Conservation (phyloP, 2,888 invertebrate species). For the Oligia strigilis region DNA sequence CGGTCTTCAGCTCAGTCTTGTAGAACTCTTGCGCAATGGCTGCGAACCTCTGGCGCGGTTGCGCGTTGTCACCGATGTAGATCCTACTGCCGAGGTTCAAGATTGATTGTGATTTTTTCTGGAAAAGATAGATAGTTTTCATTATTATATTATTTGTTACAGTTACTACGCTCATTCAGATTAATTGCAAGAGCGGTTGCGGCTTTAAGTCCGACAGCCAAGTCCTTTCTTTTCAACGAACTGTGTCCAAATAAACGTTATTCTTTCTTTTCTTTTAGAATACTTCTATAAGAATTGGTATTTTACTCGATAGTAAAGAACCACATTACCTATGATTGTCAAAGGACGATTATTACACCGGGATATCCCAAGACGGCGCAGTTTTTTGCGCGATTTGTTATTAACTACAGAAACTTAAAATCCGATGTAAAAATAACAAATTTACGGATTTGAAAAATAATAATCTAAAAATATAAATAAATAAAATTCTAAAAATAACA, state of each 20-base stretch:
- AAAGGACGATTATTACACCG: not conserved
- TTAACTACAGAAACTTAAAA: too few species aligned
- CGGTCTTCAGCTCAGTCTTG: slow-evolving; percentile 91
- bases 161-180: not conserved
- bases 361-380: not conserved
- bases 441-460: not conserved
- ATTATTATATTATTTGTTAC: not conserved
- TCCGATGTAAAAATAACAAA: not conserved
- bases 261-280: not conserved
- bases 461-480: too few species aligned
- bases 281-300: not conserved
- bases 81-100: slow-evolving; percentile 92
- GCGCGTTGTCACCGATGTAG: slow-evolving; percentile 90
- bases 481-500: not conserved
- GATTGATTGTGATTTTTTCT: slow-evolving; percentile 87
- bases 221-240: not conserved
- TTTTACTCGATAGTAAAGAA: too few species aligned
- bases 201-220: not conserved
- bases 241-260: not conserved
- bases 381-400: not conserved
- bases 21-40: slow-evolving; percentile 92
- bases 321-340: too few species aligned
- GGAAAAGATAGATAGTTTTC: slow-evolving; percentile 48
- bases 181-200: not conserved
- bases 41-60: slow-evolving; percentile 91